Evolutionary conservation across 2,888 invertebrate genomes (phyloP).

Genomic region (Ophion ellenae): DNA sequence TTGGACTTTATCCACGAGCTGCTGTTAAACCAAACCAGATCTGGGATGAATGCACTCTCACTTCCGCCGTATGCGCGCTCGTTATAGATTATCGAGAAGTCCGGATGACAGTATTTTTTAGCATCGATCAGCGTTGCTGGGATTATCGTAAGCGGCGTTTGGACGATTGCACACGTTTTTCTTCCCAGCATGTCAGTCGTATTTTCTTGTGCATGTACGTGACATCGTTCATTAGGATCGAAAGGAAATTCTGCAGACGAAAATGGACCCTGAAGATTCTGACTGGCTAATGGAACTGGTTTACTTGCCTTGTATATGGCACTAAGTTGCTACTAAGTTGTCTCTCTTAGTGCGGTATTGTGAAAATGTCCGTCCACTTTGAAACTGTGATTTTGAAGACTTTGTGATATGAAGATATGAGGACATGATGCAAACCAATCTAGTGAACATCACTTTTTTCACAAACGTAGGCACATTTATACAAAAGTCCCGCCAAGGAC

Average conservation of each 20-base stretch:
- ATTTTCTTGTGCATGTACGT: background rate
- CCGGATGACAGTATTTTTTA: conserved; percentile 50
- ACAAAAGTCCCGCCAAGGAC: background rate
- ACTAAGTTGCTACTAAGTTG: too few species aligned
- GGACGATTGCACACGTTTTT: background rate
- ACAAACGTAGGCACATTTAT: background rate
- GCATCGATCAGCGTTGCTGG: conserved; percentile 18
- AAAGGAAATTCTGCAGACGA: too few species aligned
- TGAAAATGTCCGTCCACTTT: background rate
- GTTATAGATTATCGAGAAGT: conserved; percentile 57
- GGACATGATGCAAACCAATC: too few species aligned
- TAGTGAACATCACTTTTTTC: background rate
- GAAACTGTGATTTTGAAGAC: too few species aligned
- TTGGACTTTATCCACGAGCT: conserved; percentile 25
- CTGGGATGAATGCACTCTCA: conserved; percentile 54
- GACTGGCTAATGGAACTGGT: too few species aligned
- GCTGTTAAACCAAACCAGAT: conserved; percentile 23
- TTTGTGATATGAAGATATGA: too few species aligned
- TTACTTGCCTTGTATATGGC: too few species aligned
- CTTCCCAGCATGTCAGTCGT: background rate
- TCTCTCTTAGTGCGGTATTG: too few species aligned
- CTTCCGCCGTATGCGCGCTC: conserved; percentile 55
- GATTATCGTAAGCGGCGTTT: background rate
- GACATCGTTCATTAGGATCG: too few species aligned
- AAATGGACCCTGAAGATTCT: too few species aligned